phyloP scores from a whole-genome alignment of 2,113 vertebrate genomes.

The Psephotus haematonotus region DNA sequence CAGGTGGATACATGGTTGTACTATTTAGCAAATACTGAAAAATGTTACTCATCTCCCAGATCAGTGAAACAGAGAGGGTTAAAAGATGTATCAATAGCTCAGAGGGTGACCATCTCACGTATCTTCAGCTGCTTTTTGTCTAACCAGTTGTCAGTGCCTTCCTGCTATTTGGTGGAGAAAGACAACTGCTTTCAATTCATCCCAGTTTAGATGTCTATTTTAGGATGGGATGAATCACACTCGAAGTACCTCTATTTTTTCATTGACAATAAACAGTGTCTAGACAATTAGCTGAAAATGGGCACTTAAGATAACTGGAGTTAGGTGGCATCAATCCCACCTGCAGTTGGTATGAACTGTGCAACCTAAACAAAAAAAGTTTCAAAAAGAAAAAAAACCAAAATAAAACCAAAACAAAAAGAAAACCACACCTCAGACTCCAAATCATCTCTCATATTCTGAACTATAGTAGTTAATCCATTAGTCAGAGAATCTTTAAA shows the following conservation, averaged over 20 bases:
- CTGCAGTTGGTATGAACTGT: background rate
- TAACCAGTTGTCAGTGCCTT: background rate
- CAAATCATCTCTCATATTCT: background rate
- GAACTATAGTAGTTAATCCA: background rate
- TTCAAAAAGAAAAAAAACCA: background rate
- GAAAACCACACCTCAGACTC: background rate
- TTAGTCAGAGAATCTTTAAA: background rate
- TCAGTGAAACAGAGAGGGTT: background rate
- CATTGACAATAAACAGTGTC: background rate
- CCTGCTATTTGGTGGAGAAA: background rate
- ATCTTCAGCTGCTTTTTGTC: background rate
- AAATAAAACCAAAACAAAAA: background rate
- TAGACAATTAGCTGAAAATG: constrained; percentile 32
- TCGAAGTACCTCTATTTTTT: background rate
- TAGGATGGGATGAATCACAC: constrained; percentile 5
- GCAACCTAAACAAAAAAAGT: background rate
- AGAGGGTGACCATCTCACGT: background rate
- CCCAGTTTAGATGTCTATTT: background rate
- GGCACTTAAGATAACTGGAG: background rate
- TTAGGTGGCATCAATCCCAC: background rate
- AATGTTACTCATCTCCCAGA: background rate
- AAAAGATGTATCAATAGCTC: background rate
- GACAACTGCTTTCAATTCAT: background rate
- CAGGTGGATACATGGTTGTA: background rate
- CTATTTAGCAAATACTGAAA: background rate